Evolutionary conservation across 2,888 invertebrate species (phyloP), one percentile per base, ranked within the genome.

Genomic region (Lysandra coridon): DNA sequence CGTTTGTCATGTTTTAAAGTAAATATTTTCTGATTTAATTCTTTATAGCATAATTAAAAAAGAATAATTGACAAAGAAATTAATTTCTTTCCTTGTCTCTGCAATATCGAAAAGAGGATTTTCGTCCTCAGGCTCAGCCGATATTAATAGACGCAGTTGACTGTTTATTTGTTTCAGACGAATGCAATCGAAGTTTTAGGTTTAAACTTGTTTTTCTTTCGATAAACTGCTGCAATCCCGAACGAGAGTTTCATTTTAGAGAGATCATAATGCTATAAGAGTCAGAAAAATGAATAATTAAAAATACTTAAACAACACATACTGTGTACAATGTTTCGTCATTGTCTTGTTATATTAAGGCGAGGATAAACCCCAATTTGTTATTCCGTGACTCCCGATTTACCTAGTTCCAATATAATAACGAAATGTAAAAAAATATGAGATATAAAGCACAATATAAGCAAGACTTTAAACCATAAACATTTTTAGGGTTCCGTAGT

Each of bases 101-200:
- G 91, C 90, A 90, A 90, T 93, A 92, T 91, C 89, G 90, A 87
- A 88, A 87, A 87, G 85, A 74, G 78, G 76, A 77, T 78, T 77
- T 80, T 85, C 84, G 85, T 85, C 86, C 90, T 85, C 83, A 87
- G 89, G 92, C 87, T 88, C 88, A 86, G 87, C 86, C 86, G 90
- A 89, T 93, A 93, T 93, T 94, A 92, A 93, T 93, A 91, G 49
- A 90, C 89, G 86, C 88, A 92, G 92, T 91, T 91, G 92, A 94
- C 93, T 93, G 92, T 90, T 86, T 87, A 87, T 86, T 89, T 89
- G 89, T 90, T 88, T 88, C 87, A 87, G 87, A 86, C 85, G 85
- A 85, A 87, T 86, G 87, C 86, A 88, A 89, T 88, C 85, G 84
- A 87, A 82, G 86, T 86, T 85, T 87, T 88, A 86, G 85, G 86